phyloP scores from a whole-genome alignment of 2,888 invertebrate genomes.

The Oscheius sp. region DNA sequence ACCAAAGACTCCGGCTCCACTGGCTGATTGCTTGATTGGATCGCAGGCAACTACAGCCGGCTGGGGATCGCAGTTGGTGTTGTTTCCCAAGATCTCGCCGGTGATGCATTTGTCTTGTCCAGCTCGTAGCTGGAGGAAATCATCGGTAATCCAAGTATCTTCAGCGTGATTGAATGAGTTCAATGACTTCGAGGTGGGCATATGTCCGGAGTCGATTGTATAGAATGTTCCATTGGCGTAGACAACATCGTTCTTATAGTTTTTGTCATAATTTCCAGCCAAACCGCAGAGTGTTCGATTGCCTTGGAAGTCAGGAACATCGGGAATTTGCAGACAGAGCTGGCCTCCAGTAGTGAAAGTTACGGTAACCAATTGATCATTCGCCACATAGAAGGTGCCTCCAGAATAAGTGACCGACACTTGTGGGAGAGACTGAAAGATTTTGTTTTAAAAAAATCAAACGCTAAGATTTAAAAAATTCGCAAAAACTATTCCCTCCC shows the following conservation, averaged over 20 bases:
- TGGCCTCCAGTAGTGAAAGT: constrained; percentile 38
- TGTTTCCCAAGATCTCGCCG: constrained; percentile 46
- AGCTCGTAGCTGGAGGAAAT: constrained; percentile 42
- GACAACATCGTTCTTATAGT: constrained; percentile 52
- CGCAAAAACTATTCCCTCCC: no score
- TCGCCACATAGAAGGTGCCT: constrained; percentile 42
- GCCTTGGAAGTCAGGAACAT: constrained; percentile 55
- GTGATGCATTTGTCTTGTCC: constrained; percentile 43
- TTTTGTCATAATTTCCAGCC: constrained; percentile 58
- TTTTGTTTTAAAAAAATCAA: background rate
- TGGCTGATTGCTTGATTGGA: constrained; percentile 45
- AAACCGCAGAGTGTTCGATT: constrained; percentile 56
- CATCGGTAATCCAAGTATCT: constrained; percentile 52
- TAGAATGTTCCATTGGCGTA: constrained; percentile 37
- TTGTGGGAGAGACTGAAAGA: background rate
- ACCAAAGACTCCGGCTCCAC: constrained; percentile 54
- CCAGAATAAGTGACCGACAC: constrained; percentile 33
- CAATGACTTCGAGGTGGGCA: constrained; percentile 29
- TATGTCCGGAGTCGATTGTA: background rate
- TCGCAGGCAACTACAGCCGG: constrained; percentile 31
- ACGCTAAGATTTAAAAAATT: constrained; percentile 32
- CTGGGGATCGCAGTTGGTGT: constrained; percentile 44
- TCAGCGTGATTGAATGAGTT: constrained; percentile 30
- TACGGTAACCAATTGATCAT: constrained; percentile 43
- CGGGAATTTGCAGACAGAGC: constrained; percentile 53